Base-by-base conservation (phyloP, 2,113 vertebrate genomes). In the Arizona elegans region DNA sequence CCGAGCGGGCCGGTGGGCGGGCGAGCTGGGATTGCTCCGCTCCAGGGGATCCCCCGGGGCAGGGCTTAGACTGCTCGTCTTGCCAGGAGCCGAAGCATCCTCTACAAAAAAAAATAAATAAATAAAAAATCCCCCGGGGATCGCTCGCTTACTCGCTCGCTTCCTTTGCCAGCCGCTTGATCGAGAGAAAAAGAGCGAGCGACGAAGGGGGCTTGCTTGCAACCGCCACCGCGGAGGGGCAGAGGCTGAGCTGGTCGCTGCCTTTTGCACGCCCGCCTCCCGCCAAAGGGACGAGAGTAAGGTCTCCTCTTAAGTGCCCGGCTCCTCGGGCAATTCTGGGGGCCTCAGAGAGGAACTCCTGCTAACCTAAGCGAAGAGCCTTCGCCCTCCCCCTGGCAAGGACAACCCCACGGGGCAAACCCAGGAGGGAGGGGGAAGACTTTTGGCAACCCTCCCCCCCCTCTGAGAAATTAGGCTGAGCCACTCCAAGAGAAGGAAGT, bases 281-380 rank as follows among this genome's bases (percentile, higher is more conserved):
- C 95, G 13, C 29, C 87, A 54, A 29, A 95, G 94, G 96, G 96
- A 96, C 95, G 95, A 91, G 95, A 91, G 95, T 88, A 13, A 52
- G 91, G 5, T 54, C 47, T 38, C 50, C 62, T 10, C 13, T 50
- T 62, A 11, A 19, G 4, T 55, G n/a, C 55, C 95, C 92, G 96
- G 95, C 92, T 96, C 96, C 98, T 5, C 96, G 93, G 96, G 95
- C 90, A 93, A 89, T 91, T 93, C 94, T 94, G 95, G 97, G 88
- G 89, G 93, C 92, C 85, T 93, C 86, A 87, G 94, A 88, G 55
- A 52, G 87, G 90, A 52, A 89, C 87, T 29, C 86, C 17, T 38
- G 85, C 50, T 75, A 62, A 33, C 50, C 65, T 53, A 9, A 81
- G 17, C 75, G 17, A 38, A 19, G 75, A 81, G 7, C 52, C 55